Evolutionary conservation across 1,140 invertebrate species (phyloP).

Genomic region (Augochlora pura): DNA sequence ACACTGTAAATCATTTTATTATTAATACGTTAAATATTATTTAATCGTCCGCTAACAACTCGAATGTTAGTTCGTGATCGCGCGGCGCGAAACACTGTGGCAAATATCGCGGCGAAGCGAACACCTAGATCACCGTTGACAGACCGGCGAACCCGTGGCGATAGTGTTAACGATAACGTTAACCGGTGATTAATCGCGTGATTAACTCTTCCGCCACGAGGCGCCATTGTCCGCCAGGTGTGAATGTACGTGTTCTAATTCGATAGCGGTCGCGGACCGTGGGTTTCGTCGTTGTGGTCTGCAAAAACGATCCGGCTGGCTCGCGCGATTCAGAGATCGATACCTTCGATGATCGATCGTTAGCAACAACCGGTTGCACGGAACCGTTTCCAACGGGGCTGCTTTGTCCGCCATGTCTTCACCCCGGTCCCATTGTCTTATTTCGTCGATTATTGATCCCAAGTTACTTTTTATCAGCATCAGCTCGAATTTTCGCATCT

Average conservation of each 20-base stretch:
- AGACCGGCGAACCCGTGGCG: background rate
- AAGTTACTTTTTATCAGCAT: too few relatives aligned
- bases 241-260: slow-evolving; percentile 34
- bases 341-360: background rate
- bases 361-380: background rate
- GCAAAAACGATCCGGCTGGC: background rate
- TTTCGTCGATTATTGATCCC: too few relatives aligned
- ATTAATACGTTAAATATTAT: too few relatives aligned
- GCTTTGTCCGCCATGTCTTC: too few relatives aligned
- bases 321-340: background rate
- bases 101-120: background rate
- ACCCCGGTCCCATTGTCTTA: too few relatives aligned
- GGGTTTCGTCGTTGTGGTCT: background rate
- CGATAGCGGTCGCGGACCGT: background rate
- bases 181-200: slow-evolving; percentile 33
- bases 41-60: too few relatives aligned
- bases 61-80: too few relatives aligned
- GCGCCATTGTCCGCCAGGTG: slow-evolving; percentile 27
- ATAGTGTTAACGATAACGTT: slow-evolving; percentile 37
- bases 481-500: too few relatives aligned
- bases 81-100: too few relatives aligned
- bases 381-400: background rate
- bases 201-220: slow-evolving; percentile 23
- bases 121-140: background rate
- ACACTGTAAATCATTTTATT: too few relatives aligned